Base-by-base conservation (phyloP, 2,113 vertebrate genomes). In the Thalassoma bifasciatum region DNA sequence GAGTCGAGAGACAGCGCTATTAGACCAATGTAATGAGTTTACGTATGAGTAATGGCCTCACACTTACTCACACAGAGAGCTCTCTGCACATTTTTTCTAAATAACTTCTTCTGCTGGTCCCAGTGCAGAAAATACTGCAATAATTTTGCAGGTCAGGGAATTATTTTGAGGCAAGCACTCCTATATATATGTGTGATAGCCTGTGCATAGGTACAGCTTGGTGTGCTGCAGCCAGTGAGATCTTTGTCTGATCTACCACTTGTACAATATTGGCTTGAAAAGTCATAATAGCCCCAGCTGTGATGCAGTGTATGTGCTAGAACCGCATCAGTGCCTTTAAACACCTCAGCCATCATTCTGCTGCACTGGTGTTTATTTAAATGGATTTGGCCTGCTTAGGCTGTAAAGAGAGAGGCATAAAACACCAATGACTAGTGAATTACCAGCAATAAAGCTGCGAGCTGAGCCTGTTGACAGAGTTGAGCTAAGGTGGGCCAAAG, bases 321-420 rank as follows among this genome's bases (percentile, higher is more conserved):
- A 70, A 70, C 58, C 69, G 88, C 86, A 80, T 90, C 74, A 56
- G 70, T 75, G 83, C 83, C 47, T 88, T 89, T 83, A 89, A 89
- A 82, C 85, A 89, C 88, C 85, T 79, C 64, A 0, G 79, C 86
- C 83, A 80, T 90, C 88, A 86, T 86, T 83, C 75, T 81, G 77
- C 80, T 61, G 87, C 64, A 38, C 65, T 42, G 75, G 80, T 88
- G 91, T 91, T 90, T 91, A 88, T 91, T 90, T 88, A 86, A 91
- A 90, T 89, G 77, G 87, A 84, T 83, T 77, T 86, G 70, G 73
- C 78, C 82, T 76, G 86, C 85, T 89, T 76, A 79, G 73, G 85
- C 79, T 63, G 80, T 89, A 89, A 91, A 91, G 74, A 77, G 81
- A 67, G 85, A 38, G 76, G 77, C 75, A 83, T 86, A 88, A 90